Percentiles rank a stretch among this genome's conserved stretches.
Conservation (phyloP, 2,888 invertebrate genomes). For the Dynastes tityus region DNA sequence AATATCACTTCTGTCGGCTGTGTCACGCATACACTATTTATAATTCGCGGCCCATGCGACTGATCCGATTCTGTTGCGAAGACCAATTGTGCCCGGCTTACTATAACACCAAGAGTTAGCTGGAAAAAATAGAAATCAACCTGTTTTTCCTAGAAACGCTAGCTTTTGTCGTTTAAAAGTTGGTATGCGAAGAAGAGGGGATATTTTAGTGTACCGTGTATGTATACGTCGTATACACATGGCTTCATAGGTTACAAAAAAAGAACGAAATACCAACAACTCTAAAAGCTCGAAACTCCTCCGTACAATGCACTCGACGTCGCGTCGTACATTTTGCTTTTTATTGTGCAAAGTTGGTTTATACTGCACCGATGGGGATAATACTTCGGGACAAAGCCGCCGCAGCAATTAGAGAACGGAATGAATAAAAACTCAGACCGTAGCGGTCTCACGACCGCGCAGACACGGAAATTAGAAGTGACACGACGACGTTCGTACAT, state of each 20-base stretch:
- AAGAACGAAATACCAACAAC: slow-evolving; percentile 1
- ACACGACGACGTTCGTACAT: neutral
- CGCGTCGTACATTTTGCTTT: slow-evolving; percentile 27
- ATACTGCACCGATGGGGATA: slow-evolving; percentile 35
- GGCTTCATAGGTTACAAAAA: neutral
- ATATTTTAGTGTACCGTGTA: no score
- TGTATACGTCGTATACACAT: neutral
- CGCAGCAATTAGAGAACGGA: slow-evolving; percentile 37
- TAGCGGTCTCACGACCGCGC: neutral
- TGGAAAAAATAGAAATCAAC: no score
- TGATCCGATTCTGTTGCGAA: no score
- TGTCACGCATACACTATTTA: no score
- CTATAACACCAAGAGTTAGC: no score
- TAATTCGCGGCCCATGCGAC: no score
- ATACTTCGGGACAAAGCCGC: slow-evolving; percentile 41
- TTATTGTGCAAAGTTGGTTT: slow-evolving; percentile 37
- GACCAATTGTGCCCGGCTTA: no score
- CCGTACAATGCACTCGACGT: slow-evolving; percentile 9
- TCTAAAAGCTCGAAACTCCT: slow-evolving; percentile 16
- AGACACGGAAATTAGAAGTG: slow-evolving; percentile 21
- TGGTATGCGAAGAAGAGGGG: no score
- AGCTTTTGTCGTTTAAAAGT: no score
- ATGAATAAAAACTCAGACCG: slow-evolving; percentile 12
- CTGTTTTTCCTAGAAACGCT: no score
- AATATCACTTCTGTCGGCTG: no score